Evolutionary conservation across 2,113 vertebrate species (phyloP).

Genomic region (Agelaius tricolor): DNA sequence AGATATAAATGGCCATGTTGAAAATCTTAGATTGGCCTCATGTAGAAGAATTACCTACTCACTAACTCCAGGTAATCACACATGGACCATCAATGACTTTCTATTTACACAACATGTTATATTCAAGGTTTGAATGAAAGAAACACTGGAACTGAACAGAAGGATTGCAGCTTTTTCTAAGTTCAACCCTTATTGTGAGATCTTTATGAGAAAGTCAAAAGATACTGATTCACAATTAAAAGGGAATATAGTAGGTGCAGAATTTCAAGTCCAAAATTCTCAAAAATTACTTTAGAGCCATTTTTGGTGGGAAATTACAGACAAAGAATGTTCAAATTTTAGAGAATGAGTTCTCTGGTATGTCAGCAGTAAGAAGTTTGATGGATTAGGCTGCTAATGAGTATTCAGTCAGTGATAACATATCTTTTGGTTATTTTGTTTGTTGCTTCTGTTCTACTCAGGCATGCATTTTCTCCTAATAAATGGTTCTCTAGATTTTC

Average conservation of each 20-base stretch:
- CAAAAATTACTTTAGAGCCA: neutral
- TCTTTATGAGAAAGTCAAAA: neutral
- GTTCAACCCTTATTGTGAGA: neutral
- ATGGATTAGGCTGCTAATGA: neutral
- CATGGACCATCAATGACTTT: neutral
- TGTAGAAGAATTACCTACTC: neutral
- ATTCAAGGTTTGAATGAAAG: neutral
- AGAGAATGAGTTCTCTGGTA: neutral
- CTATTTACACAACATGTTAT: neutral
- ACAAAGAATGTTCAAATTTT: neutral
- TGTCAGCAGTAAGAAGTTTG: neutral
- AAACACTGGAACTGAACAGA: neutral
- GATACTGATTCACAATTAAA: neutral
- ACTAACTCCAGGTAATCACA: neutral
- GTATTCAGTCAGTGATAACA: neutral
- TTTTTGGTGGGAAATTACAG: neutral
- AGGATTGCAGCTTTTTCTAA: neutral
- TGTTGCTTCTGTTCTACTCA: neutral
- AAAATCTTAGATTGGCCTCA: neutral
- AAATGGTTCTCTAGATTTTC: neutral
- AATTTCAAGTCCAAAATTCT: neutral
- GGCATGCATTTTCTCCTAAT: neutral
- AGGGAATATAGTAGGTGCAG: neutral
- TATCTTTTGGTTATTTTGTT: neutral
- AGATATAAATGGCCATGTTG: neutral